phyloP scores from a whole-genome alignment of 2,888 invertebrate species.

The Hirtodrosophila cameraria region DNA sequence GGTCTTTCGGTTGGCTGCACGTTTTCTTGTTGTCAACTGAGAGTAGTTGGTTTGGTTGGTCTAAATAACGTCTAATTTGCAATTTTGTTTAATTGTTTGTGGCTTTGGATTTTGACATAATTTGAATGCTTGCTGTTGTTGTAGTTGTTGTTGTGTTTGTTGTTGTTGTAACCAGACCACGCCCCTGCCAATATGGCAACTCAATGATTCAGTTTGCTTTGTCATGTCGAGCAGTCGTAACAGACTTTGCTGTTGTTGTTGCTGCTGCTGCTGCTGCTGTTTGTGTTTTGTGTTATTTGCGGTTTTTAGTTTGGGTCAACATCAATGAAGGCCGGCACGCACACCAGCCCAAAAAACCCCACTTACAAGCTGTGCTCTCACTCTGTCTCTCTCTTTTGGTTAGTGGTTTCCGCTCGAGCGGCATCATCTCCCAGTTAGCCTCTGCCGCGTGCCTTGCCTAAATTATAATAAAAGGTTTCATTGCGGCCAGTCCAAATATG shows the following conservation, averaged over 20 bases:
- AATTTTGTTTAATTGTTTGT: constrained; percentile 80
- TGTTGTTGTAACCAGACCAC: constrained; percentile 24
- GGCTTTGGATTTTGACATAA: constrained; percentile 77
- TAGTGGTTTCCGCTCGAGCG: constrained; percentile 66
- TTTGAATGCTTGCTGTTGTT: constrained; percentile 50
- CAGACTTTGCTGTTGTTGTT: constrained; percentile 39
- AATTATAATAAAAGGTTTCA: constrained; percentile 76
- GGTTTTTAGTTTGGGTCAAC: constrained; percentile 72
- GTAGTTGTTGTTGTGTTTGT: constrained; percentile 12
- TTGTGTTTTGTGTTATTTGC: constrained; percentile 71
- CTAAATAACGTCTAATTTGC: constrained; percentile 78
- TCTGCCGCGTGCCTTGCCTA: constrained; percentile 61
- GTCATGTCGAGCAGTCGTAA: constrained; percentile 52
- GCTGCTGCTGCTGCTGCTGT: constrained; percentile 29
- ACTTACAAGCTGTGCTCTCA: constrained; percentile 6
- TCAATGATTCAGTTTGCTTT: constrained; percentile 30
- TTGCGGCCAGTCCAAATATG: constrained; percentile 61
- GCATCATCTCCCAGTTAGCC: constrained; percentile 12
- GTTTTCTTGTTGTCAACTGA: constrained; percentile 34
- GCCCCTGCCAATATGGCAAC: constrained; percentile 23
- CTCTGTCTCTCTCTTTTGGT: no score
- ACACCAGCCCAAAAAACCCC: constrained; percentile 17
- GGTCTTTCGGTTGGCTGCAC: constrained; percentile 13
- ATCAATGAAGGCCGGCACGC: constrained; percentile 64
- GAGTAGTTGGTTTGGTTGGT: constrained; percentile 41